Base-by-base conservation (phyloP, 2,888 invertebrate species). In the Latrodectus elegans region DNA sequence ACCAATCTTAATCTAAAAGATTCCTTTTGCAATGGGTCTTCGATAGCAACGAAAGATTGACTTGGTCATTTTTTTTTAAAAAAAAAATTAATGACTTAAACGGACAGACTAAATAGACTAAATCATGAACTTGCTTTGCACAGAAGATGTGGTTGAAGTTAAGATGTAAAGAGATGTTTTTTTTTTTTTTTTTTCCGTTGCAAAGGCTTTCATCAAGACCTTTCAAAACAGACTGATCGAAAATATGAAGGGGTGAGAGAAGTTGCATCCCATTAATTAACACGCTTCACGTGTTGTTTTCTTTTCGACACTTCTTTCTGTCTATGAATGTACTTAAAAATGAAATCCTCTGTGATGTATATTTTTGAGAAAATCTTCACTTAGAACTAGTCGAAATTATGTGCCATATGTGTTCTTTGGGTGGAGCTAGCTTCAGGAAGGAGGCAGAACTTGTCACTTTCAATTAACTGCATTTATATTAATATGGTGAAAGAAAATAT, bases 321-420 rank as follows among this genome's bases (percentile, higher is more conserved):
- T 84, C 26, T 81, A 17, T 52, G 51, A 53, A 71, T 49, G 70
- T 80, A 86, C 80, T 80, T 86, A 86, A 80, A 68, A 22, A 80
- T 60, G 77, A 65, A 67, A 71, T 77, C 86, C 51, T 87, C 51
- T 87, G 86, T 87, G 86, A 87, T 87, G 86, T 77, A 81, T 38
- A 38, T 76, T 77, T 87, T 81, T 81, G 74, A 60, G 79, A 60
- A 80, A 76, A 65, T 60, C 38, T 77, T 77, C 86, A 80, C 76
- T 51, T 67, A 72, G 60, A 77, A 77, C 81, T 87, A 81, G 86
- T 81, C 81, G 72, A 72, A 64, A 67, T 76, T 26, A 17, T 77
- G 26, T 79, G 85, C 85, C 85, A 86, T 84, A 77, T 83, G 76
- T 74, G 74, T 75, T 75, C 70, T 26, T n/a, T 70, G 17, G 70